These are phyloP conservation scores for Asbolus verrucosus DNA, from an alignment of 1,140 invertebrate species.

Conservation along the genomic window DNA sequence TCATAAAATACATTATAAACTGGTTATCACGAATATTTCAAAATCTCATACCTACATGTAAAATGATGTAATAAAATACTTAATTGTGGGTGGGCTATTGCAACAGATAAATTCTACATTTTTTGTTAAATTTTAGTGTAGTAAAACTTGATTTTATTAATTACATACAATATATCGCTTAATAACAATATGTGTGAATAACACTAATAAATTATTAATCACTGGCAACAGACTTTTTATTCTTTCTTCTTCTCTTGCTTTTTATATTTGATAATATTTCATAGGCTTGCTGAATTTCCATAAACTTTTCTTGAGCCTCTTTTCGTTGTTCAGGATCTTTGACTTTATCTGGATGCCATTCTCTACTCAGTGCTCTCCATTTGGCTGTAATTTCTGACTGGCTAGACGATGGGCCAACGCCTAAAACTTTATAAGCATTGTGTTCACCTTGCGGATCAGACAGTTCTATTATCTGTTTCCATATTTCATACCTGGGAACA, in stretches of 20 bases:
- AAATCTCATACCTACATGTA: too few relatives aligned
- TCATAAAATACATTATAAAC: too few relatives aligned
- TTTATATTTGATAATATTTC: constrained; percentile 89
- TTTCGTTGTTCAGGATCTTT: constrained; percentile 75
- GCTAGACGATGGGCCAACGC: constrained; percentile 77
- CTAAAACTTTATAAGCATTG: constrained; percentile 89
- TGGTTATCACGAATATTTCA: too few relatives aligned
- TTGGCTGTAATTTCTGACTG: constrained; percentile 87
- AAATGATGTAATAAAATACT: too few relatives aligned
- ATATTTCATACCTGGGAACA: constrained; percentile 73
- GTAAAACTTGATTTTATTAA: too few relatives aligned
- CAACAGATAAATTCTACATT: too few relatives aligned
- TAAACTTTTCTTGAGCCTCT: constrained; percentile 86
- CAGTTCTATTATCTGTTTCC: constrained; percentile 87
- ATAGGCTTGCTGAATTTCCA: constrained; percentile 94
- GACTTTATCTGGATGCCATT: constrained; percentile 93
- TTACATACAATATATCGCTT: too few relatives aligned
- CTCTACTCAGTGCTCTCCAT: constrained; percentile 85
- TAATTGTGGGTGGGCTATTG: too few relatives aligned
- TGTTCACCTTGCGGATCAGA: constrained; percentile 90
- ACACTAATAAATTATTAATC: too few relatives aligned
- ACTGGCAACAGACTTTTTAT: constrained; percentile 71
- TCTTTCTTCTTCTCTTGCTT: constrained; percentile 75
- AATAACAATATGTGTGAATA: too few relatives aligned
- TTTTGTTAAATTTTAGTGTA: too few relatives aligned